These are phyloP conservation scores for Drosophila erecta DNA, from an alignment of 1,140 invertebrate species.

Conservation along the genomic window DNA sequence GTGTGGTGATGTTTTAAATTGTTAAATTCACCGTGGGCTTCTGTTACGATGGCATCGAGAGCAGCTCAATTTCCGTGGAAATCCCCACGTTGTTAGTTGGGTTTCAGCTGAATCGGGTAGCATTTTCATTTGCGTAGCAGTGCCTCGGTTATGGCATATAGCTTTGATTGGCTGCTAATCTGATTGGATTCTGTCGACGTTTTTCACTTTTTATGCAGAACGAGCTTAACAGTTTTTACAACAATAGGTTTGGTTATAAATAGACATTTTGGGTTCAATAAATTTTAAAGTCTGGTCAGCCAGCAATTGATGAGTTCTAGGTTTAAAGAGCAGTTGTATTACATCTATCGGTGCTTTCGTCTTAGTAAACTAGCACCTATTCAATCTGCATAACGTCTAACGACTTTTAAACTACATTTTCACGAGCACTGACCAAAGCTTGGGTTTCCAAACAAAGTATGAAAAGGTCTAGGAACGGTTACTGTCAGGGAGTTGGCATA, in stretches of 20 bases:
- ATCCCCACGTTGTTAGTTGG: not conserved
- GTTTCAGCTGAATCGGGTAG: not conserved
- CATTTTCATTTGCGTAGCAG: constrained; percentile 15
- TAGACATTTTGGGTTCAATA: no score
- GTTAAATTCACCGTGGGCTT: constrained; percentile 12
- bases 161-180: constrained; percentile 56
- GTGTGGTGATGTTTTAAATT: constrained; percentile 21
- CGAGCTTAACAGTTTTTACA: not conserved
- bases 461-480: not conserved
- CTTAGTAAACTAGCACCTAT: no score
- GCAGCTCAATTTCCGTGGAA: constrained; percentile 60
- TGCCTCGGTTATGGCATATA: constrained; percentile 20
- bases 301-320: no score
- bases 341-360: not conserved
- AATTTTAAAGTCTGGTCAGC: no score
- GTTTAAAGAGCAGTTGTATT: no score
- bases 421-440: constrained; percentile 1
- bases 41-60: constrained; percentile 25
- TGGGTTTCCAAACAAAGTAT: not conserved
- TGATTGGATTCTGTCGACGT: constrained; percentile 40
- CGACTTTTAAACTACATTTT: not conserved
- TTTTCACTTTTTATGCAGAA: not conserved
- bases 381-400: not conserved
- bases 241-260: not conserved
- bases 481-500: not conserved